These are phyloP conservation scores for Eucera pruinosa DNA, from an alignment of 2,888 invertebrate genomes.

Conservation along the genomic window DNA sequence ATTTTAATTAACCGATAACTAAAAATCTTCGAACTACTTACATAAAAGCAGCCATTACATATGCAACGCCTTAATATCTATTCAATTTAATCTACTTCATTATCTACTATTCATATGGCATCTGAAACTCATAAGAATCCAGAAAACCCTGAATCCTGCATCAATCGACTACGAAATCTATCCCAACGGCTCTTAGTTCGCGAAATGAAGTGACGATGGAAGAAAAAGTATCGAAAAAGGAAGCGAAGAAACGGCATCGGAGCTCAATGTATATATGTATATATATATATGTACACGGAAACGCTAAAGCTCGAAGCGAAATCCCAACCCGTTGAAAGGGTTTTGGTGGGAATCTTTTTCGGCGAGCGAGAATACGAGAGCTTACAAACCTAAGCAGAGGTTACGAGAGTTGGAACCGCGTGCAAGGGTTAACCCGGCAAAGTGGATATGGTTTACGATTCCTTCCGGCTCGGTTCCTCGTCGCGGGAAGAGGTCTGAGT, in stretches of 20 bases:
- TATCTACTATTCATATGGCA: neutral
- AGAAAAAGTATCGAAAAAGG: neutral
- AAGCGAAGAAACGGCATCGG: too few relatives aligned
- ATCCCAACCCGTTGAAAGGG: slow-evolving; percentile 33
- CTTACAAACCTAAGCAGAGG: slow-evolving; percentile 57
- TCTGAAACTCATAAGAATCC: neutral
- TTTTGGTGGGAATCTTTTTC: slow-evolving; percentile 35
- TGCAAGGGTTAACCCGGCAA: slow-evolving; percentile 53
- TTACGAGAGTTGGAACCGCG: slow-evolving; percentile 57
- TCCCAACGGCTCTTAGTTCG: too few relatives aligned
- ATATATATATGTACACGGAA: slow-evolving; percentile 5
- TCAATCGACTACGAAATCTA: neutral
- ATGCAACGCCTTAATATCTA: too few relatives aligned
- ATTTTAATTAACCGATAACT: too few relatives aligned
- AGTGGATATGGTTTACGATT: slow-evolving; percentile 63
- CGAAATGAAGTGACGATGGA: neutral
- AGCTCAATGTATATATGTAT: too few relatives aligned
- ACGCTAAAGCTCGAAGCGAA: slow-evolving; percentile 21
- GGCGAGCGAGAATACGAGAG: slow-evolving; percentile 17
- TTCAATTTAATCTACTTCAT: too few relatives aligned
- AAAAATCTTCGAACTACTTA: too few relatives aligned
- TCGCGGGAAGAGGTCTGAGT: neutral
- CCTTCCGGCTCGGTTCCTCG: slow-evolving; percentile 46
- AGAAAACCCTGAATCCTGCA: neutral
- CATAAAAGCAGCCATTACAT: too few relatives aligned